Percentiles rank a stretch among this genome's conserved stretches.
Evolutionary conservation across 92 coral and sea anemone species (phyloP).

Genomic region (Epizoanthus rinbou): DNA sequence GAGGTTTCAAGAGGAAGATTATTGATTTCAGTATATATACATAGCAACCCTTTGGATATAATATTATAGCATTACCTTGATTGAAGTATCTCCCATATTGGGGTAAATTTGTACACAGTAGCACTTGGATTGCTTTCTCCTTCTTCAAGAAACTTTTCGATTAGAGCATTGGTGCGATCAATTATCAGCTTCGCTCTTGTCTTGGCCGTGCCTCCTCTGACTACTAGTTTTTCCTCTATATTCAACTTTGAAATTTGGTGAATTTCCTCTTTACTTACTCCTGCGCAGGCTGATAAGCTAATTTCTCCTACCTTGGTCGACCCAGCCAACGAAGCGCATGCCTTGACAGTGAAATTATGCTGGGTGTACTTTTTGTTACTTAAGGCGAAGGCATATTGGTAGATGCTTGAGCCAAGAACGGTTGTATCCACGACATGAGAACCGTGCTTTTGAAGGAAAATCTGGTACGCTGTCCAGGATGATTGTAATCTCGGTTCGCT

Average conservation of each 20-base stretch:
- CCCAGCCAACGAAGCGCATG: conserved; percentile 40
- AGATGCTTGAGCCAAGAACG: conserved; percentile 31
- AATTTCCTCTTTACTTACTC: conserved; percentile 21
- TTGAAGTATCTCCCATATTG: too few relatives aligned
- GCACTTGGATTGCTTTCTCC: too few relatives aligned
- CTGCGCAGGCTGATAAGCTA: conserved; percentile 25
- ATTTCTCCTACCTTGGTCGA: neutral
- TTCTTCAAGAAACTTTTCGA: neutral
- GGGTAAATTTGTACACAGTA: too few relatives aligned
- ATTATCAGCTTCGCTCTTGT: conserved; percentile 44
- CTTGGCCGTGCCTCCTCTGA: conserved; percentile 48
- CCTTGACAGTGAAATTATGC: conserved; percentile 39
- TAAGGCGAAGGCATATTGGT: conserved; percentile 36
- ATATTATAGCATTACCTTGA: too few relatives aligned
- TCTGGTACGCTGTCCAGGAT: conserved; percentile 49
- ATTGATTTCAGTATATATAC: too few relatives aligned
- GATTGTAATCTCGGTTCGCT: conserved; percentile 22
- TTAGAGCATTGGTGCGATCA: conserved; percentile 36
- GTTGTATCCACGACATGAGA: conserved; percentile 31
- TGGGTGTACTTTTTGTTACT: conserved; percentile 26
- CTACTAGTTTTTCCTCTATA: conserved; percentile 27
- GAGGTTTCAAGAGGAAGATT: too few relatives aligned
- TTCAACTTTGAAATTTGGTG: conserved; percentile 1
- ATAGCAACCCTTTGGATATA: too few relatives aligned
- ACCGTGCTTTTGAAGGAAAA: conserved; percentile 37